These are phyloP conservation scores for Pachycephus smyrnensis DNA, from an alignment of 2,888 invertebrate genomes.

Conservation along the genomic window DNA sequence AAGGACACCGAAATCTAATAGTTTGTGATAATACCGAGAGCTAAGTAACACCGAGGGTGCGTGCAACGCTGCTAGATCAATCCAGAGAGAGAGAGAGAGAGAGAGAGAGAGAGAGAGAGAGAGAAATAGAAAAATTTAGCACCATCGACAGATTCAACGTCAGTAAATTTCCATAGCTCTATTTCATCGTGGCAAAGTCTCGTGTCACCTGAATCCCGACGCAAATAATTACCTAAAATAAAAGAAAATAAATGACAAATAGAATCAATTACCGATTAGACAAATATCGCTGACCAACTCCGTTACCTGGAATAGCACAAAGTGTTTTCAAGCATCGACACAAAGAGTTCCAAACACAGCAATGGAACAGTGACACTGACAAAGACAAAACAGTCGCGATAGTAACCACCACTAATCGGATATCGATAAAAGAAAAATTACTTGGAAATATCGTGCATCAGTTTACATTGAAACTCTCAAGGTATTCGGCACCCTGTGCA, in stretches of 20 bases:
- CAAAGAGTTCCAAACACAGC: background rate
- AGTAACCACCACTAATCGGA: background rate
- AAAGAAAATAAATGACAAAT: background rate
- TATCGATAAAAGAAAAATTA: background rate
- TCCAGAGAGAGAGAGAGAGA: slow-evolving; percentile 16
- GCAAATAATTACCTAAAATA: background rate
- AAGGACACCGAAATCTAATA: slow-evolving; percentile 87
- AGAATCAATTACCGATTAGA: background rate
- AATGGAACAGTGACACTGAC: background rate
- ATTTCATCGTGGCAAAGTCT: background rate
- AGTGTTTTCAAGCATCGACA: background rate
- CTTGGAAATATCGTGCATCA: background rate
- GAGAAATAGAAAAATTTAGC: background rate
- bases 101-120: slow-evolving; percentile 12
- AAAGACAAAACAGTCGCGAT: background rate
- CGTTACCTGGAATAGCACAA: background rate
- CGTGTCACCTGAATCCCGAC: background rate
- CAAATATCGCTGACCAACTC: background rate
- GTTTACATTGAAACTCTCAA: background rate
- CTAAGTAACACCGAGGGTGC: slow-evolving; percentile 1
- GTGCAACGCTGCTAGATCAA: background rate
- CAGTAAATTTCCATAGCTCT: background rate
- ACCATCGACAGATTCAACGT: background rate
- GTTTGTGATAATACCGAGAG: slow-evolving; percentile 33
- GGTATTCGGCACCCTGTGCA: background rate